phyloP scores from a whole-genome alignment of 2,797 vertebrate genomes.

The Epinephelus malabaricus region DNA sequence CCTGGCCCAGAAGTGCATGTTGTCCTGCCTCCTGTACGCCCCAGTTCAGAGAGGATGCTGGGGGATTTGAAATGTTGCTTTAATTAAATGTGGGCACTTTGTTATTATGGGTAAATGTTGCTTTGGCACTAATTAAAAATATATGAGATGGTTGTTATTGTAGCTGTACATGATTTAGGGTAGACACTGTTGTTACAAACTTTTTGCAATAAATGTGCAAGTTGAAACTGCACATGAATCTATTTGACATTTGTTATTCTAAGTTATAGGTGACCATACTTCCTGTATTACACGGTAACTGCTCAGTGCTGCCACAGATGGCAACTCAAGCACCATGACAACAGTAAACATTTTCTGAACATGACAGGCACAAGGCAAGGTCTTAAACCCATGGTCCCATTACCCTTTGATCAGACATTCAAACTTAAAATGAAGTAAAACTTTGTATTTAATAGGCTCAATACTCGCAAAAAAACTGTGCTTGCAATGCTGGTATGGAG shows the following conservation, averaged over 20 bases:
- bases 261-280: constrained; percentile 39
- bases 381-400: constrained; percentile 6
- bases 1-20: constrained; percentile 36
- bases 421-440: constrained; percentile 2
- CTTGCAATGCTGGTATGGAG: background rate
- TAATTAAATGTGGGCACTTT: background rate
- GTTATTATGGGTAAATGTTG: background rate
- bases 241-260: background rate
- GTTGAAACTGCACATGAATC: background rate
- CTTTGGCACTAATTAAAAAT: background rate
- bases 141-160: background rate
- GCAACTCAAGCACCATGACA: constrained; percentile 77
- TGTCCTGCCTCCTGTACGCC: background rate
- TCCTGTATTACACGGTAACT: constrained; percentile 34
- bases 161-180: background rate
- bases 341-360: constrained; percentile 77
- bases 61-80: constrained; percentile 22
- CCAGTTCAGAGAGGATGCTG: constrained; percentile 77
- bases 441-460: background rate
- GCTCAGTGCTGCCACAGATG: constrained; percentile 31
- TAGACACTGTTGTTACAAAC: background rate
- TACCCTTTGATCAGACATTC: background rate
- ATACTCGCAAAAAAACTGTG: background rate
- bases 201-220: background rate
- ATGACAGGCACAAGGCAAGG: constrained; percentile 37